phyloP scores from a whole-genome alignment of 2,888 invertebrate genomes.

The Neoitamus cyanurus region DNA sequence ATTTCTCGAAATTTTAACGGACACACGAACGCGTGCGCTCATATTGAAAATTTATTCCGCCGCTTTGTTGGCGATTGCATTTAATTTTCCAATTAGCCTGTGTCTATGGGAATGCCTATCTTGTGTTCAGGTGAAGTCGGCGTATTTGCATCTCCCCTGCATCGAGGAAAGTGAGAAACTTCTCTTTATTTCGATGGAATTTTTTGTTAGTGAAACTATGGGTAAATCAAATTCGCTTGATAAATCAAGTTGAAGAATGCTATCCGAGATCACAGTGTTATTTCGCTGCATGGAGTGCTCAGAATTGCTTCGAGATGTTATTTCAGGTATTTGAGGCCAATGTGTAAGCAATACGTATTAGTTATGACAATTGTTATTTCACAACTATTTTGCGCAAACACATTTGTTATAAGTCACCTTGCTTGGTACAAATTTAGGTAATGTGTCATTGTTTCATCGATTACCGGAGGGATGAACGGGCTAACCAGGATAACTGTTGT shows the following conservation, averaged over 20 bases:
- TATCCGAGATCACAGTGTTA: neutral
- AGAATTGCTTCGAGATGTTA: neutral
- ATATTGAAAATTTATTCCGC: neutral
- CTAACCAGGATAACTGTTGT: too few species aligned
- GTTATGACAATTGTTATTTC: too few species aligned
- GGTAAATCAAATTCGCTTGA: neutral
- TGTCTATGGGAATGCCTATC: neutral
- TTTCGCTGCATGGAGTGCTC: neutral
- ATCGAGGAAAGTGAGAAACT: neutral
- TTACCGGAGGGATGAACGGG: too few species aligned
- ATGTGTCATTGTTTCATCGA: too few species aligned
- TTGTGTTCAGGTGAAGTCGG: neutral
- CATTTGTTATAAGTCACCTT: too few species aligned
- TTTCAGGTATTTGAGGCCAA: too few species aligned
- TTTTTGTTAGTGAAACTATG: neutral
- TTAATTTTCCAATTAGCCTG: conserved; percentile 1
- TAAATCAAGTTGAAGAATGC: neutral
- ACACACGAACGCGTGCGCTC: neutral
- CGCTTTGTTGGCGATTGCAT: neutral
- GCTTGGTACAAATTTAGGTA: too few species aligned
- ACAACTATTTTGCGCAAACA: too few species aligned
- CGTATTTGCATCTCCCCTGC: neutral
- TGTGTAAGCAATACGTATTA: too few species aligned
- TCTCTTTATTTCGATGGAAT: neutral
- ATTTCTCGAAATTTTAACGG: neutral